Evolutionary conservation across 2,888 invertebrate species (phyloP), one percentile per base, ranked within the genome.

Genomic region (Congeria kusceri): DNA sequence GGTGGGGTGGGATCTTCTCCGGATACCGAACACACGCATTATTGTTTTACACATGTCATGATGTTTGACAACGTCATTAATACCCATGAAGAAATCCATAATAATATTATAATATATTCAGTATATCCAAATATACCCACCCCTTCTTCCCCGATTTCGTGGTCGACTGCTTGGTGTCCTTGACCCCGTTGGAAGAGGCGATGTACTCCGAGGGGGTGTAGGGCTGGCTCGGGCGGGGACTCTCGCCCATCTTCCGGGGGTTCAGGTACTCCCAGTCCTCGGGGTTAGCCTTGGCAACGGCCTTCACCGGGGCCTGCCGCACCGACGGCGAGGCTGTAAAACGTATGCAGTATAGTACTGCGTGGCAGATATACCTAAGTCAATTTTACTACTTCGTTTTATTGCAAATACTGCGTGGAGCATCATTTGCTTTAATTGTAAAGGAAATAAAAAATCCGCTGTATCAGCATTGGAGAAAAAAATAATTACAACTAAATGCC

Each of bases 241-340:
- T 29, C 49, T n/a, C 49, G 23, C 27, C 29, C 47, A 27, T 29
- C 49, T 18, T 46, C 29, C 18, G 46, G n/a, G 73, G 61, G 53
- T 73, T 66, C 18, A 73, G 29, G 23, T 73, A 73, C 28, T 73
- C 66, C 64, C 57, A 59, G 28, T 73, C 73, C n/a, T 65, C 61
- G 7, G 53, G 25, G 11, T 53, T 44, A 0, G 66, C 59, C 25
- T 59, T 65, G 0, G 66, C 58, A 25, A 73, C 53, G 27, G 66
- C 32, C 49, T 59, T 73, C 18, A 59, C 32, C 4, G 73, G 73
- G 18, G 66, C 73, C n/a, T 32, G 32, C 3, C 61, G 32, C 5
- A 25, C 28, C 47, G 44, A 58, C 1, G 68, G 68, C 4, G 61
- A 47, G 20, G 44, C 68, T 68, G 58, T 57, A 27, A 29, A 15